These are phyloP conservation scores for Pungitius pungitius DNA, from an alignment of 2,113 vertebrate genomes.

Conservation along the genomic window DNA sequence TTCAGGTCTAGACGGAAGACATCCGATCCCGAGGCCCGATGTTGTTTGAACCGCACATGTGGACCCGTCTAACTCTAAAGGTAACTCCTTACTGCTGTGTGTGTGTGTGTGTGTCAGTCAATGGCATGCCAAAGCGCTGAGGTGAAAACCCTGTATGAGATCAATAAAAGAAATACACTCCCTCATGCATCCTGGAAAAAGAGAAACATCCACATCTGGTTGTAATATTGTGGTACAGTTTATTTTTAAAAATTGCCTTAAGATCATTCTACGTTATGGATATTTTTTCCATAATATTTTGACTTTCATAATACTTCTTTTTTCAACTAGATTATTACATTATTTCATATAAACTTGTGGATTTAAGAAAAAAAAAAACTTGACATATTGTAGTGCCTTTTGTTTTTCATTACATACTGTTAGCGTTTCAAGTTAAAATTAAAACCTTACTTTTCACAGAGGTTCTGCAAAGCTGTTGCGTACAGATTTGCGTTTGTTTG, in stretches of 20 bases:
- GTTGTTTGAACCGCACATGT: slow-evolving; percentile 57
- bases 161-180: slow-evolving; percentile 43
- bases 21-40: slow-evolving; percentile 53
- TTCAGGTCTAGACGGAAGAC: slow-evolving; percentile 69
- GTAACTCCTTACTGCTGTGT: slow-evolving; percentile 64
- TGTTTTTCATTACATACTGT: no score
- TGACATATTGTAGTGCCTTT: no score
- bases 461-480: no score
- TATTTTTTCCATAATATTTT: no score
- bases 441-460: no score
- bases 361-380: no score
- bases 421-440: no score
- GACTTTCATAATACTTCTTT: no score
- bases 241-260: slow-evolving; percentile 19
- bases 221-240: slow-evolving; percentile 46
- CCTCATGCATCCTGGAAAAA: slow-evolving; percentile 49
- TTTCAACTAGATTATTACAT: no score
- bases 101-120: slow-evolving; percentile 33
- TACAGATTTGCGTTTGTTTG: no score
- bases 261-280: no score
- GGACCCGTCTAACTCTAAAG: slow-evolving; percentile 30
- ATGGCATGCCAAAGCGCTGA: slow-evolving; percentile 30
- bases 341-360: no score
- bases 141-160: slow-evolving; percentile 40
- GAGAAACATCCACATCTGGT: slow-evolving; percentile 49